Evolutionary conservation across 2,888 invertebrate genomes (phyloP).

Genomic region (Hirudinaria manillensis): DNA sequence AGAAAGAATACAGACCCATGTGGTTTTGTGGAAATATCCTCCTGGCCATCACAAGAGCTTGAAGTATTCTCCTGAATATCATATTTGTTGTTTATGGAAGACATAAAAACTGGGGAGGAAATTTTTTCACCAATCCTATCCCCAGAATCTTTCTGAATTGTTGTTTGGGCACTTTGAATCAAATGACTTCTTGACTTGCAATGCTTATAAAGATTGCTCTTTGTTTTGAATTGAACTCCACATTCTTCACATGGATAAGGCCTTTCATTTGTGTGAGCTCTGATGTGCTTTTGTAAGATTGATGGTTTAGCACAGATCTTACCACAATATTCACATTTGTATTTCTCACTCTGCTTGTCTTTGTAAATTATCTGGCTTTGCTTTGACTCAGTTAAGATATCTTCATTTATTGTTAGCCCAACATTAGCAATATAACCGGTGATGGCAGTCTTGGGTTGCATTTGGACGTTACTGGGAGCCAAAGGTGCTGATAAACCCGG

Average conservation of each 20-base stretch:
- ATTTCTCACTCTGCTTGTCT: constrained; percentile 60
- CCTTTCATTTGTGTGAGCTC: constrained; percentile 85
- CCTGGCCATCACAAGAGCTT: not conserved
- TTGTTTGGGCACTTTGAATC: constrained; percentile 27
- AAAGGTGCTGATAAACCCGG: not conserved
- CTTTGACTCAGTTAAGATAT: not conserved
- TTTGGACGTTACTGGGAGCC: not conserved
- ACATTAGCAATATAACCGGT: not conserved
- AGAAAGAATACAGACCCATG: not conserved
- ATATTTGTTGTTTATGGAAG: not conserved
- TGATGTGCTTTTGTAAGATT: constrained; percentile 84
- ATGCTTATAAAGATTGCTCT: constrained; percentile 86
- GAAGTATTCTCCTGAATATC: constrained; percentile 8
- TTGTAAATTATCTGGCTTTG: constrained; percentile 34
- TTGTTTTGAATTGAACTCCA: constrained; percentile 86
- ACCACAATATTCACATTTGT: constrained; percentile 81
- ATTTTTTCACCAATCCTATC: not conserved
- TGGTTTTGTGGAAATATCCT: not conserved
- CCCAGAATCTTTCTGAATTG: not conserved
- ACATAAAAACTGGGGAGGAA: not conserved
- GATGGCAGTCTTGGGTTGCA: not conserved
- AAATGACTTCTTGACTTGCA: constrained; percentile 59
- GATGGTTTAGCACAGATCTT: constrained; percentile 84
- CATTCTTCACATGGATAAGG: constrained; percentile 83
- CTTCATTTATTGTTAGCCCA: not conserved